phyloP scores from a whole-genome alignment of 2,888 invertebrate species.

The Andrena bicolor region DNA sequence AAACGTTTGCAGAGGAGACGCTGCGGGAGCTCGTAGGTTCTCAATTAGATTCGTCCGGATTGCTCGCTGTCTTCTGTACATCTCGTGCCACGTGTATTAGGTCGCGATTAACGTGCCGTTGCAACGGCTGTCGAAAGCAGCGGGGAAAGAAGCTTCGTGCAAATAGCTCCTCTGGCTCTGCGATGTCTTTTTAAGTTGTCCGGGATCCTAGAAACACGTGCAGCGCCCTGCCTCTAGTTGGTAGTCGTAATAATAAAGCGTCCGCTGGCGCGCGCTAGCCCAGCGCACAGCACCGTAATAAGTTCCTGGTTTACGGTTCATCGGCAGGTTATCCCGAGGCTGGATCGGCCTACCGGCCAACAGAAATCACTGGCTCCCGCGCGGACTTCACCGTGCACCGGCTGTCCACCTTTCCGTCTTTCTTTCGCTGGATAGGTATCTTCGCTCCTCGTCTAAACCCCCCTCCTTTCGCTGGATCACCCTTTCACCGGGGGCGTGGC shows the following conservation, averaged over 20 bases:
- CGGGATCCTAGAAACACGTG: slow-evolving; percentile 30
- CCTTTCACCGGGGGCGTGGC: slow-evolving; percentile 77
- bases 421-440: slow-evolving; percentile 1
- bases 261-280: slow-evolving; percentile 39
- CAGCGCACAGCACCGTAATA: slow-evolving; percentile 73
- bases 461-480: slow-evolving; percentile 44
- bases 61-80: neutral
- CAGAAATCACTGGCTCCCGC: slow-evolving; percentile 68
- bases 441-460: slow-evolving; percentile 3
- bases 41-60: neutral
- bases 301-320: slow-evolving; percentile 83
- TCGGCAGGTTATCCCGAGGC: slow-evolving; percentile 75
- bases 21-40: neutral
- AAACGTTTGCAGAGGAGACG: neutral
- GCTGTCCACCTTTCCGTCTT: slow-evolving; percentile 14
- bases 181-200: neutral
- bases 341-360: slow-evolving; percentile 71
- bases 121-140: neutral
- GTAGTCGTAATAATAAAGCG: slow-evolving; percentile 71
- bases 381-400: slow-evolving; percentile 18
- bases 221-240: slow-evolving; percentile 13
- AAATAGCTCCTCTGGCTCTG: neutral
- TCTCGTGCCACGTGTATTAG: neutral
- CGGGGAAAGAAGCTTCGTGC: neutral
- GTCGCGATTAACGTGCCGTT: slow-evolving; percentile 15